phyloP scores from a whole-genome alignment of 2,797 vertebrate species.

The Anisognathus igniventris region DNA sequence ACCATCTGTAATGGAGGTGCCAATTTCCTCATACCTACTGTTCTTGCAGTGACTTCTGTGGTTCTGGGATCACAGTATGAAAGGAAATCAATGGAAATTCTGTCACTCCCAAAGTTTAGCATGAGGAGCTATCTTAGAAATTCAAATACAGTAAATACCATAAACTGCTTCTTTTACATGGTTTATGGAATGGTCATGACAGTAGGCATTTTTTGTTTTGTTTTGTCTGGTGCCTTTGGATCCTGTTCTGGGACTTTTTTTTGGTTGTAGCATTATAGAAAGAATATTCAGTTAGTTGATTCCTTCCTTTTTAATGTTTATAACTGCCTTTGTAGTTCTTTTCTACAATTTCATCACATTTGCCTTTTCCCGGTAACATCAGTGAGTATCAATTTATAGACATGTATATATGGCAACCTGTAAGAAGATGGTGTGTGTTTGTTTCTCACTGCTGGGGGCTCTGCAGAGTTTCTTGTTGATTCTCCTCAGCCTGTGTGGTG shows the following conservation, averaged over 20 bases:
- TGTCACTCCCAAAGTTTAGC: neutral
- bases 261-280: neutral
- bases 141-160: neutral
- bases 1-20: neutral
- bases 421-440: neutral
- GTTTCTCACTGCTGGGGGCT: neutral
- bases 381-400: neutral
- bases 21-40: neutral
- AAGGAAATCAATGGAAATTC: neutral
- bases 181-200: neutral
- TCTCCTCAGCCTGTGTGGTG: neutral
- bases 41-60: neutral
- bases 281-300: neutral
- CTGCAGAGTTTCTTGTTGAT: neutral
- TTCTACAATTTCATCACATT: neutral
- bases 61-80: neutral
- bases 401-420: fast-evolving
- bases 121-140: neutral
- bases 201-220: neutral
- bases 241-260: neutral
- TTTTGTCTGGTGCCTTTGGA: neutral
- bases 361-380: neutral
- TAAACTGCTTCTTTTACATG: neutral
- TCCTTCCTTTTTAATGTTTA: neutral
- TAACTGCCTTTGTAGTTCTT: neutral